A percentile compares a stretch with the other conserved stretches of the same genome.
Evolutionary conservation across 2,113 vertebrate species (phyloP).

Genomic region (Podiceps cristatus): DNA sequence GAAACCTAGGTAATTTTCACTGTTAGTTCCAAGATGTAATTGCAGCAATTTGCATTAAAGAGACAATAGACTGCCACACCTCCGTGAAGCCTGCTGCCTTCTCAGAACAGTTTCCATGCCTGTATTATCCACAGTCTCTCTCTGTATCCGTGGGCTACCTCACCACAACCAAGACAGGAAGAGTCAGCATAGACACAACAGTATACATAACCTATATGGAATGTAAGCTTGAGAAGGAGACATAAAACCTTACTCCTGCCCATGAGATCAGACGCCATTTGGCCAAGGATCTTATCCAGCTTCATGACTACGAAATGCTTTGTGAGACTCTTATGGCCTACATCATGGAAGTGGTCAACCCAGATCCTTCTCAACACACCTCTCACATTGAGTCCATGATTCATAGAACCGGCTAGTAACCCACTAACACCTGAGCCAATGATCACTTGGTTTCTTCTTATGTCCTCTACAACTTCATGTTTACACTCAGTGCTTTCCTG

Average conservation of each 20-base stretch:
- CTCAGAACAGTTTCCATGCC: neutral
- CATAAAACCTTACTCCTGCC: neutral
- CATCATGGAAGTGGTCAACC: neutral
- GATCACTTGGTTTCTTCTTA: neutral
- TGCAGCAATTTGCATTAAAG: neutral
- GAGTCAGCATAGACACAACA: neutral
- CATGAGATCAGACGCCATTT: neutral
- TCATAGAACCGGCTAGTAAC: neutral
- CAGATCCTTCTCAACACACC: neutral
- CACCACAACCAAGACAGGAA: neutral
- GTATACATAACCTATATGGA: fast-evolving
- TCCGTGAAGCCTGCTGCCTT: fast-evolving
- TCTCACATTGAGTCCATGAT: neutral
- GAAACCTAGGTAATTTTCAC: neutral
- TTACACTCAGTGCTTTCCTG: neutral
- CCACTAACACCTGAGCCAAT: neutral
- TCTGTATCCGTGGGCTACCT: neutral
- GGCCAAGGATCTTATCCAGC: neutral
- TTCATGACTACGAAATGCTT: neutral
- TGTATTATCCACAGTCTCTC: neutral
- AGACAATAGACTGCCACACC: fast-evolving
- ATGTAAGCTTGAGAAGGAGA: neutral
- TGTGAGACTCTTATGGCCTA: neutral
- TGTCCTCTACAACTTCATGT: neutral
- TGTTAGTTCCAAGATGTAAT: neutral